Evolutionary conservation across 2,797 vertebrate species (phyloP), one percentile per base, ranked within the genome.

Genomic region (Botia almorhae): DNA sequence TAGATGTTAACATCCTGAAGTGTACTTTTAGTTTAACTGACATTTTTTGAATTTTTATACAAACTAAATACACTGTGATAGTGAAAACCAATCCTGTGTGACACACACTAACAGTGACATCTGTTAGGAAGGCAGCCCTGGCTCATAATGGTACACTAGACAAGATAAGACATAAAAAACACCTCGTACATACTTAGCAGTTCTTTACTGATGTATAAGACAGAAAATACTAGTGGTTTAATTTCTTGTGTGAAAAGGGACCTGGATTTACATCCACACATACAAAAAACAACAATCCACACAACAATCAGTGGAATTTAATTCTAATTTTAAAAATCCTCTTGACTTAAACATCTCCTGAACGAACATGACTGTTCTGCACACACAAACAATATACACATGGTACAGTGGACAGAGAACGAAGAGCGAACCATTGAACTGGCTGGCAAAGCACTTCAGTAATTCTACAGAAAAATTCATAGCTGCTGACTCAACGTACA

Each of bases 401-500:
- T 5, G 13, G 2, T 61, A 14, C 12, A 60, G 1, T 33, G 60
- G 60, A 33, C 26, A 29, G 26, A 63, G 29, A 63, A 63, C 7
- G 13, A 29, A 61, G 5, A 33, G 26, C 2, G 13, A 63, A 63
- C 0, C 3, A 12, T 33, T 33, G 5, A 63, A 26, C 13, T 33
- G 26, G 60, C 60, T 63, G 26, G 26, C 60, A 29, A 33, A 61
- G 23, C 58, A 29, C 58, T 71, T 65, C 7, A 64, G 60, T 19
- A 46, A 56, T 72, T 73, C 39, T 12, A 33, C 2, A 26, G 33
- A 64, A 78, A 71, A 64, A 71, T 21, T 58, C 12, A 69, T 16
- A 72, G 53, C 48, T 65, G 78, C 78, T 80, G 78, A 80, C 46
- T 80, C 78, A 73, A 67, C 19, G 26, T 55, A 19, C 48, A 73